Evolutionary conservation across 2,888 invertebrate genomes (phyloP), one percentile per base, ranked within the genome.

Genomic region (Chrysina gloriosa): DNA sequence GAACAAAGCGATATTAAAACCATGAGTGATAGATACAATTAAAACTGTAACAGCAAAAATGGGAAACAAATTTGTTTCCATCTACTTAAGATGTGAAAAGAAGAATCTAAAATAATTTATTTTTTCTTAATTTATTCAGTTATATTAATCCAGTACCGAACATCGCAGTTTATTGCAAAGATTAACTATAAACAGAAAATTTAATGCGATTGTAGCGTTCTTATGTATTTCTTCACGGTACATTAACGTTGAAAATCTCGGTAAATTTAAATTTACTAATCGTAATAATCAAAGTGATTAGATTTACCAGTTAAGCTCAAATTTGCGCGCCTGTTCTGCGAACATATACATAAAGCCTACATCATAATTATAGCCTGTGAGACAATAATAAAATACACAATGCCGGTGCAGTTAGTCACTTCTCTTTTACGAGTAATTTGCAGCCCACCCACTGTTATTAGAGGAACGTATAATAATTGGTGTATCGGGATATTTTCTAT

Each of bases 401-500:
- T 67, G 67, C 39, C 67, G 61, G 50, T 63, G 34, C 29, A 52
- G 67, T 67, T 67, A 67, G 67, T 67, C 67, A 67, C 67, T 63
- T 63, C 50, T 63, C 63, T 34, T 61, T 67, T 29, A 27, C 63
- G 25, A 61, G 67, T 63, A 67, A 67, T 52, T 65, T 65, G 65
- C 21, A 63, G 65, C 48, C 68, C 68, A 68, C 68, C 68, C 68
- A 68, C 68, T 54, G 68, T 61, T 63, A 50, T 42, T 61, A 34
- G 61, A 47, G 45, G 58, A 58, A 61, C 63, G 42, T 31, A 36
- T 48, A 52, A 58, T 68, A 68, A 68, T 68, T 68, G 68, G 68
- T 68, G 63, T 64, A 65, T 68, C 68, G 68, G 58, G 52, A 54
- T 58, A 65, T 68, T 68, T 50, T 39, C 68, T 56, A 68, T 68